Evolutionary conservation across 2,797 vertebrate genomes (phyloP), one percentile per base, ranked within the genome.

Genomic region (Atherinosoma microstoma): DNA sequence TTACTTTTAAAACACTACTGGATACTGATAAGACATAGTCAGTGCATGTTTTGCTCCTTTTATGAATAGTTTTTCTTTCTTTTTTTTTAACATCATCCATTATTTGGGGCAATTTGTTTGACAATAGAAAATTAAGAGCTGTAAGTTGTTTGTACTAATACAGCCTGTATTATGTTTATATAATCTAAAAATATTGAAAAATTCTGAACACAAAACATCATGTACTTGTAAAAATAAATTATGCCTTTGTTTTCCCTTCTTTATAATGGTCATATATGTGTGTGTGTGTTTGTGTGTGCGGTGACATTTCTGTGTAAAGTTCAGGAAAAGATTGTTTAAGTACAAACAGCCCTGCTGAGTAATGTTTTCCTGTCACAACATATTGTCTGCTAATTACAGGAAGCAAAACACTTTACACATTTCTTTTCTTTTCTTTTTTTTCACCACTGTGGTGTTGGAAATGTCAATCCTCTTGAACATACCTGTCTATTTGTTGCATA

Each of bases 291-390:
- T n/a, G 18, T 8, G 45, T n/a, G 12, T 40, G 40, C 57, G 30
- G 6, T 61, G 61, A 75, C 64, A 70, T 77, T 69, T 79, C 45
- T 77, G 11, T 75, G 34, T 69, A 66, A 76, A 64, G 61, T 70
- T 67, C 66, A 65, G 16, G 29, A 2, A 67, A 56, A 65, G 6
- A 2, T 59, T 45, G 20, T 47, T 72, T 64, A 47, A 6, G 3
- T 64, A 15, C 34, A 49, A 38, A 61, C 42, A 70, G 16, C 13
- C 13, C 38, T n/a, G 61, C 60, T 35, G 58, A 22, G 30, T 42
- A 49, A 53, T 72, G 64, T 60, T 66, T 67, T 64, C 24, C n/a
- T 10, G 27, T 72, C 36, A 35, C 36, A 22, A 58, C 16, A 54
- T 12, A 27, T 36, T 40, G n/a, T 58, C 18, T 1, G 3, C 22